These are phyloP conservation scores for Gastrophryne carolinensis DNA, from an alignment of 2,797 vertebrate genomes.

Conservation along the genomic window DNA sequence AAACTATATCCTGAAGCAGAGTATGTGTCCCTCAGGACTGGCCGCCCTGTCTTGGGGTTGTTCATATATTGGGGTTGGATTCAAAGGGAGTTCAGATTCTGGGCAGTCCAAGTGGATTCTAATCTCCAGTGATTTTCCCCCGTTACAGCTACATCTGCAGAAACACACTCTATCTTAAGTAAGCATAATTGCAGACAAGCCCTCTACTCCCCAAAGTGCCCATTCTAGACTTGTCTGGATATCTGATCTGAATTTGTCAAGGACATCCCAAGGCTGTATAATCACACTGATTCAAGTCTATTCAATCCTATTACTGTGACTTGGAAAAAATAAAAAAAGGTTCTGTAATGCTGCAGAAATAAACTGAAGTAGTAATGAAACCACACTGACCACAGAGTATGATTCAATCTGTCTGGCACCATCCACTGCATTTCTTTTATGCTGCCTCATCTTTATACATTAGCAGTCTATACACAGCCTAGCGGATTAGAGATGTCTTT, in stretches of 20 bases:
- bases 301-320: background rate
- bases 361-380: background rate
- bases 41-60: too few species aligned
- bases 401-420: background rate
- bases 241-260: conserved; percentile 2
- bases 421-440: background rate
- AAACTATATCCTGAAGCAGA: too few species aligned
- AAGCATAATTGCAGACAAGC: background rate
- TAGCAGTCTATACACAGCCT: background rate
- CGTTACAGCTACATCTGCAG: too few species aligned
- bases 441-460: background rate
- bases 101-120: too few species aligned
- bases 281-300: background rate
- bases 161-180: too few species aligned
- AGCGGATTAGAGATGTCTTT: background rate
- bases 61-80: too few species aligned
- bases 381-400: background rate
- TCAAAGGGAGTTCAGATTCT: too few species aligned
- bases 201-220: background rate
- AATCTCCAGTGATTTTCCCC: too few species aligned
- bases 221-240: background rate
- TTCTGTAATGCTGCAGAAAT: too few species aligned
- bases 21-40: too few species aligned
- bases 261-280: background rate
- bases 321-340: too few species aligned